Conservation (phyloP, 2,888 invertebrate species). For the Pheosia tremula region DNA sequence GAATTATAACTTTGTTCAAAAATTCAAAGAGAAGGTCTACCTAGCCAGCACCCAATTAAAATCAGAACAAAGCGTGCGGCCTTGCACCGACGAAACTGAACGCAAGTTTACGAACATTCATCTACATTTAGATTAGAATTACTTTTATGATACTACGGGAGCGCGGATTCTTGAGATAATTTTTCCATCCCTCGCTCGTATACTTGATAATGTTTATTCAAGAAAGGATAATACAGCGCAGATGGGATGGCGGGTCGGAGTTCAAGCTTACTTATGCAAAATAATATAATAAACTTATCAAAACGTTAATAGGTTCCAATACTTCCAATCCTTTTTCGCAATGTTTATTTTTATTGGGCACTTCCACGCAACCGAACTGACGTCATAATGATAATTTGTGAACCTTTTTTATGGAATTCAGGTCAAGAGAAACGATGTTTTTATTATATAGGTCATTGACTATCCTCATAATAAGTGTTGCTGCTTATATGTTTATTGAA, state of each 20-base stretch:
- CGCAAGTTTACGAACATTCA: slow-evolving; percentile 43
- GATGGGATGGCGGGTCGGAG: slow-evolving; percentile 20
- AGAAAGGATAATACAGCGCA: slow-evolving; percentile 28
- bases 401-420: slow-evolving; percentile 6
- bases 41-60: slow-evolving; percentile 51
- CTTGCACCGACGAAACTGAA: slow-evolving; percentile 39
- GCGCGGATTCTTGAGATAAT: slow-evolving; percentile 25
- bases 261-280: slow-evolving; percentile 24
- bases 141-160: slow-evolving; percentile 42
- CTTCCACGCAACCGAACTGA: slow-evolving; percentile 3
- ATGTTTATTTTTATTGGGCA: slow-evolving; percentile 19
- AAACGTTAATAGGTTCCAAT: slow-evolving; percentile 13
- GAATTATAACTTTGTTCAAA: slow-evolving; percentile 28
- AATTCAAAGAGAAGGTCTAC: slow-evolving; percentile 39
- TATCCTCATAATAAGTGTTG: not conserved
- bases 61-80: slow-evolving; percentile 47
- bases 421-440: not conserved
- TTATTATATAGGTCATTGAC: slow-evolving; percentile 3
- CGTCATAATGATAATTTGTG: slow-evolving; percentile 7
- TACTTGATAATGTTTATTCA: slow-evolving; percentile 40
- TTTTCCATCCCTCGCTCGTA: slow-evolving; percentile 24
- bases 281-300: slow-evolving; percentile 23
- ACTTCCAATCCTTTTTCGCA: slow-evolving; percentile 13
- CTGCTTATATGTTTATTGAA: not conserved
- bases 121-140: slow-evolving; percentile 55